These are phyloP conservation scores for Psilopsiagon aurifrons DNA, from an alignment of 2,113 vertebrate species.

Conservation along the genomic window DNA sequence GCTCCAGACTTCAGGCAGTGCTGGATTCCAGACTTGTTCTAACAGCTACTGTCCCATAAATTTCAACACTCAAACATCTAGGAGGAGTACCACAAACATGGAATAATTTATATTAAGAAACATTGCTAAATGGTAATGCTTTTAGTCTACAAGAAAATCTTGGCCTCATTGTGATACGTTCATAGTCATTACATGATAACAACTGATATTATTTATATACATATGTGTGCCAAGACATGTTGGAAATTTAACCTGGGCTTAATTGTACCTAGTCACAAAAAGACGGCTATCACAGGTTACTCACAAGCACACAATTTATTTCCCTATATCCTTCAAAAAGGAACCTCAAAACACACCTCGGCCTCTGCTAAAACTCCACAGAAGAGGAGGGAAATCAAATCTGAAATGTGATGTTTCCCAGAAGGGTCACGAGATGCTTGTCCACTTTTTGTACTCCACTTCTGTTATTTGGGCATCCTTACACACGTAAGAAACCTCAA, in stretches of 20 bases:
- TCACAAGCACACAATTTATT: neutral
- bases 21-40: neutral
- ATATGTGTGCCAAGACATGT: neutral
- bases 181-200: neutral
- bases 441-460: neutral
- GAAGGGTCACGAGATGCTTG: neutral
- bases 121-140: neutral
- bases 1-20: neutral
- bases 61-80: neutral
- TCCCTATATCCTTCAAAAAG: neutral
- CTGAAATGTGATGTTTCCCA: neutral
- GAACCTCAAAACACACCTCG: neutral
- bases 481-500: neutral
- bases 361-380: neutral
- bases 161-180: neutral
- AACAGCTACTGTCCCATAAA: neutral
- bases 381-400: neutral
- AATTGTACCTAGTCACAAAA: neutral
- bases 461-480: neutral
- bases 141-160: neutral
- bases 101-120: neutral
- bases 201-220: neutral
- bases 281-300: neutral
- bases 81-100: neutral
- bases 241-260: neutral